phyloP scores from a whole-genome alignment of 2,797 vertebrate species.

The Hirundo rustica region DNA sequence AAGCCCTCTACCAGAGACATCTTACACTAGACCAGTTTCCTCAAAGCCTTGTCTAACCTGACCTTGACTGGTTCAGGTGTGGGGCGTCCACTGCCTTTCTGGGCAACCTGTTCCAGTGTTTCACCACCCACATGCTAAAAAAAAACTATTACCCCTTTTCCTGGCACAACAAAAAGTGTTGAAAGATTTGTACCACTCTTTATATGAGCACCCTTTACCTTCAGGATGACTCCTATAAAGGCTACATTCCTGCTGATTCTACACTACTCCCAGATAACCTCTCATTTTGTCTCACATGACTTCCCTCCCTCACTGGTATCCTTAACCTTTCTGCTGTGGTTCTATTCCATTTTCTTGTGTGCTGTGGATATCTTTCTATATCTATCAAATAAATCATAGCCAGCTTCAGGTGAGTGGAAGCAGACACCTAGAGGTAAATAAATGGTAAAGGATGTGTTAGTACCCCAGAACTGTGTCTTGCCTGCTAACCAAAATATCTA shows the following conservation, averaged over 20 bases:
- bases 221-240: too few species aligned
- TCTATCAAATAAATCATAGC: background rate
- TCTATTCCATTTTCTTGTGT: background rate
- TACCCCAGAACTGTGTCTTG: background rate
- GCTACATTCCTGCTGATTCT: background rate
- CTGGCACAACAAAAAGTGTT: too few species aligned
- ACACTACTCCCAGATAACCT: background rate
- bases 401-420: background rate
- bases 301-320: background rate
- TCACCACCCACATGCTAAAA: rapidly evolving
- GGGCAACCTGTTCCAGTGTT: background rate
- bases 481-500: background rate
- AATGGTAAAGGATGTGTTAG: background rate
- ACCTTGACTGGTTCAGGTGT: background rate
- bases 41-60: background rate
- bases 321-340: background rate
- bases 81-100: rapidly evolving
- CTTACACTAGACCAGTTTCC: background rate
- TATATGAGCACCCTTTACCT: background rate
- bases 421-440: background rate
- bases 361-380: background rate
- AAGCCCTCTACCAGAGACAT: background rate
- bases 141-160: rapidly evolving
- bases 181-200: background rate
- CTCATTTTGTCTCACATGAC: background rate